Conservation (phyloP, 2,113 vertebrate genomes). For the Mugil cephalus region DNA sequence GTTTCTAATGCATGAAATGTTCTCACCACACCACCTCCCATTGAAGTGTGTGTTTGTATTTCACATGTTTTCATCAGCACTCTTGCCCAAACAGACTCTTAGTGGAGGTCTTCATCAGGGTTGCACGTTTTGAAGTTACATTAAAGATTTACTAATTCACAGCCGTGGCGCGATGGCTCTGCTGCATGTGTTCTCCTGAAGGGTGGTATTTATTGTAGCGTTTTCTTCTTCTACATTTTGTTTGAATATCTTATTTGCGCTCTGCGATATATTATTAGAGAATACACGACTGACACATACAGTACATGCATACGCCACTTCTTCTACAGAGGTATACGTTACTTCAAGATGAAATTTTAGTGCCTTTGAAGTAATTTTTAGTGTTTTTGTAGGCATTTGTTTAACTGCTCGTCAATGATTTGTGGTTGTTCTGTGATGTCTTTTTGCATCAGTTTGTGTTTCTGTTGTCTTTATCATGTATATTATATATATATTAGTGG, state of each 20-base stretch:
- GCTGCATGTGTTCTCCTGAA: not conserved
- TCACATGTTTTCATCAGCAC: conserved; percentile 10
- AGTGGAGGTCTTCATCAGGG: not conserved
- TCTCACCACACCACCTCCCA: not conserved
- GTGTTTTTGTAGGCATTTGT: not conserved
- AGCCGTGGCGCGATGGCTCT: not conserved
- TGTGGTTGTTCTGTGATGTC: no score
- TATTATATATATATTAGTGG: no score
- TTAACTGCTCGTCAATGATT: no score
- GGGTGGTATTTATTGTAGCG: not conserved
- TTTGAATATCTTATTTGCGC: not conserved
- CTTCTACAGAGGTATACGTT: no score
- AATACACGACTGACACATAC: not conserved
- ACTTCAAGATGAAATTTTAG: not conserved
- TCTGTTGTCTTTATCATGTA: no score
- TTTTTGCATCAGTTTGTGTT: no score
- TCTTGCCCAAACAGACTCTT: not conserved
- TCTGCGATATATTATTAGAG: not conserved
- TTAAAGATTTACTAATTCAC: conserved; percentile 18
- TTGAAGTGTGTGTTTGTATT: not conserved
- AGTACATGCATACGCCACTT: not conserved
- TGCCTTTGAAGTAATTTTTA: not conserved
- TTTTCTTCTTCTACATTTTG: not conserved
- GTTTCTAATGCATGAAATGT: not conserved
- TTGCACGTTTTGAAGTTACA: conserved; percentile 18